phyloP scores from a whole-genome alignment of 53 echinoderm and acorn worm genomes.

The Holothuria leucospilota region DNA sequence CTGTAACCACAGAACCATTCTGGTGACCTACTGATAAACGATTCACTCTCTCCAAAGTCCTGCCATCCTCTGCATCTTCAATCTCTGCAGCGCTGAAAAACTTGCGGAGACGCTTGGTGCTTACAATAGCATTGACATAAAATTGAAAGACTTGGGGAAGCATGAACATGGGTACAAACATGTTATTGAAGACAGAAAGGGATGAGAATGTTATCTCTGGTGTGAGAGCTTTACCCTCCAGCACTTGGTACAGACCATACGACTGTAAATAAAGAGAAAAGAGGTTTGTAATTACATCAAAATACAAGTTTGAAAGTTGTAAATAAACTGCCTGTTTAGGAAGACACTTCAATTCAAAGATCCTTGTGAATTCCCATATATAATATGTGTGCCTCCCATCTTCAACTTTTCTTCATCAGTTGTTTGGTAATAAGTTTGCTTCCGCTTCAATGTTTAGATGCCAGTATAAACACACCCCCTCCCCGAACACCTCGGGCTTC shows the following conservation, averaged over 20 bases:
- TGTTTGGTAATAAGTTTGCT: too few relatives aligned
- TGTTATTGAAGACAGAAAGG: slow-evolving; percentile 89
- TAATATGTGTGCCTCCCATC: too few relatives aligned
- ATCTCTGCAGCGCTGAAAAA: slow-evolving; percentile 91
- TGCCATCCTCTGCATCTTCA: slow-evolving; percentile 76
- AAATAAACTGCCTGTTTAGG: too few relatives aligned
- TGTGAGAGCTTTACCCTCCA: slow-evolving; percentile 77
- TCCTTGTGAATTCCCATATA: too few relatives aligned
- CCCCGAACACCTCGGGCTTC: too few relatives aligned
- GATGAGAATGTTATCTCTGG: slow-evolving; percentile 92
- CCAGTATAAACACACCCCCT: too few relatives aligned
- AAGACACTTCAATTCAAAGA: too few relatives aligned
- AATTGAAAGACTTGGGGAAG: slow-evolving; percentile 84
- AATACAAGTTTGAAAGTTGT: too few relatives aligned
- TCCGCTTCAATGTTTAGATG: too few relatives aligned
- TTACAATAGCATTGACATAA: slow-evolving; percentile 85
- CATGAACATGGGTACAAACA: slow-evolving; percentile 78
- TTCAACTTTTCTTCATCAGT: too few relatives aligned
- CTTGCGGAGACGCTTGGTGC: slow-evolving; percentile 73
- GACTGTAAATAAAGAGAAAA: slow-evolving; percentile 58
- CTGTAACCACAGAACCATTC: too few relatives aligned
- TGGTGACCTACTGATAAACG: neutral
- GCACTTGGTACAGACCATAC: slow-evolving; percentile 79
- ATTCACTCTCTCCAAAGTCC: slow-evolving; percentile 41
- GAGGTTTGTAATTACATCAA: too few relatives aligned